phyloP scores from a whole-genome alignment of 2,113 vertebrate species.

The Nerophis lumbriciformis region DNA sequence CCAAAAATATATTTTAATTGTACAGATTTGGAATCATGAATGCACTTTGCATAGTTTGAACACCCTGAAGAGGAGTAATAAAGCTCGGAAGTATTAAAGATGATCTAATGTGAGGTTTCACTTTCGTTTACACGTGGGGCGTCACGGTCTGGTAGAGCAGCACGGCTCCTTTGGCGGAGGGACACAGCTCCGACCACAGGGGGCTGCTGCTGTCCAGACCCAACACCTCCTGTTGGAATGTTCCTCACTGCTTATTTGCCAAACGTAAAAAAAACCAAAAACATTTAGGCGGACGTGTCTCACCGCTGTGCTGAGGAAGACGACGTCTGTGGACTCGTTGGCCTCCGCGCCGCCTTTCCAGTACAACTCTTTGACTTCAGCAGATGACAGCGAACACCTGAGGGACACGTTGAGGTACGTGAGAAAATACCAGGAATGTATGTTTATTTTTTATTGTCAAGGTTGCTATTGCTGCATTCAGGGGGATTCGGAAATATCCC shows the following conservation, averaged over 20 bases:
- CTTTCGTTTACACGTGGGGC: constrained; percentile 33
- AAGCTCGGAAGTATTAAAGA: not conserved
- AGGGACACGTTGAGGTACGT: not conserved
- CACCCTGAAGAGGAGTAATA: constrained; percentile 6
- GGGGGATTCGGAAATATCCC: too few species aligned
- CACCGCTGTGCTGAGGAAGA: constrained; percentile 77
- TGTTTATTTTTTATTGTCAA: too few species aligned
- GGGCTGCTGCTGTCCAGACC: constrained; percentile 62
- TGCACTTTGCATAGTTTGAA: not conserved
- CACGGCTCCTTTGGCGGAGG: constrained; percentile 84
- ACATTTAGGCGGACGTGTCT: constrained; percentile 1
- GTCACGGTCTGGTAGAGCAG: constrained; percentile 66
- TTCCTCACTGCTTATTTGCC: not conserved
- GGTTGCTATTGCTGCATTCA: too few species aligned
- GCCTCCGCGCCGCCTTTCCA: constrained; percentile 81
- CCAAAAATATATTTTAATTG: constrained; percentile 3
- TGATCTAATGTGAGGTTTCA: too few species aligned
- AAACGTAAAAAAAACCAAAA: too few species aligned
- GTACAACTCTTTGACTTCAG: constrained; percentile 77
- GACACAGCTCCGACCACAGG: constrained; percentile 82
- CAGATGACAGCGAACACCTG: constrained; percentile 79
- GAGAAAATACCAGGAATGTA: too few species aligned
- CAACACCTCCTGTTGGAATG: constrained; percentile 64
- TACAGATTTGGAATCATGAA: constrained; percentile 9
- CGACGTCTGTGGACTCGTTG: constrained; percentile 79